Evolutionary conservation across 2,888 invertebrate species (phyloP), one percentile per base, ranked within the genome.

Genomic region (Xestia sexstrigata): DNA sequence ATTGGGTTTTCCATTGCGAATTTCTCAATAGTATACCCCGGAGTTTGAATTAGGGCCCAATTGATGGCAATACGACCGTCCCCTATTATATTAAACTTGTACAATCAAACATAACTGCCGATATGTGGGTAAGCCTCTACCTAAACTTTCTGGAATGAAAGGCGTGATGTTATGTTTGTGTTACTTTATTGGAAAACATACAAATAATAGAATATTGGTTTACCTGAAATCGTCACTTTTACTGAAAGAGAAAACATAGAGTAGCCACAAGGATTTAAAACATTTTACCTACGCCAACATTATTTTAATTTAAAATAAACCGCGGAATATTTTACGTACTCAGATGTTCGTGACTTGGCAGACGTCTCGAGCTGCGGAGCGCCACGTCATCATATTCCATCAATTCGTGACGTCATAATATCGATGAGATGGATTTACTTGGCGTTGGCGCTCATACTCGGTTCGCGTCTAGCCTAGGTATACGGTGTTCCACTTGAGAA

Each of bases 361-460:
- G 66, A 23, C 74, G 68, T 72, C 68, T 66, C 65, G 17, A 39
- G 70, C 45, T 58, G 60, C 60, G 60, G 77, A 87, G n/a, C 30
- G 87, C 88, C 39, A 74, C 81, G 87, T 87, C 88, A 87, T 79
- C 78, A 88, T 88, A 88, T 87, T 86, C 83, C 87, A 88, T 87
- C 84, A 86, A 85, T 82, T 76, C 52, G 58, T 88, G 81, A 88
- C 87, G 81, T 87, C 87, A 86, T 71, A 70, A 70, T 70, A 84
- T 87, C 78, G 87, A 81, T 88, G 71, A 75, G 82, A 63, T 75
- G 68, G 71, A 85, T 85, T 85, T 81, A 69, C 47, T 72, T 68
- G 78, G 82, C 65, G 81, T 62, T 52, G 80, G 78, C 69, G 66
- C 65, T 65, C 78, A 45, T 65, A 83, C 66, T 62, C 26, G 15